Conservation (phyloP, 37 sponge, comb jelly and placozoan species). For the Cliona cf. orientalis region DNA sequence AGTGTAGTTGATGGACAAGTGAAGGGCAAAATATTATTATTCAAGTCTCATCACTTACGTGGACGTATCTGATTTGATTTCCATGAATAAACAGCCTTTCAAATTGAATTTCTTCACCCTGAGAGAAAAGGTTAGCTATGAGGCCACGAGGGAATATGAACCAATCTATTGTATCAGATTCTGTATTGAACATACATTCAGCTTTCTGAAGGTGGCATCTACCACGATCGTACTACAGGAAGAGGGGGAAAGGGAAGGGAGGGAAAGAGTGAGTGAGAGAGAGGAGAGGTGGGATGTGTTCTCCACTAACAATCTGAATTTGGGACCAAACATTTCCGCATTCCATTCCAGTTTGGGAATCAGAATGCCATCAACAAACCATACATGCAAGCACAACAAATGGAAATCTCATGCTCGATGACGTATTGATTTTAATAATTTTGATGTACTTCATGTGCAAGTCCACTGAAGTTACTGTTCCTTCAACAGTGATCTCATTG, state of each 20-base stretch:
- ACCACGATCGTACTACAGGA: constrained; percentile 12
- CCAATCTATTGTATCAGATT: background rate
- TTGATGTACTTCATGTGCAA: constrained; percentile 50
- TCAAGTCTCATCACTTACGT: constrained; percentile 11
- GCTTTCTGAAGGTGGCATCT: constrained; percentile 1
- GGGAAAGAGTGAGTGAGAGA: too few relatives aligned
- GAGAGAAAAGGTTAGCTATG: background rate
- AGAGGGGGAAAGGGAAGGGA: background rate
- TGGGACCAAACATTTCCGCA: too few relatives aligned
- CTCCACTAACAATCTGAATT: too few relatives aligned
- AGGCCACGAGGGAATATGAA: background rate
- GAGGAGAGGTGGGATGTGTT: too few relatives aligned
- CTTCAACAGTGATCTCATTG: constrained; percentile 24
- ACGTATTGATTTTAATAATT: too few relatives aligned
- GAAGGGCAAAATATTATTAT: background rate
- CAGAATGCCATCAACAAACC: too few relatives aligned
- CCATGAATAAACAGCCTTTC: constrained; percentile 38
- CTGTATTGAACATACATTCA: constrained; percentile 12
- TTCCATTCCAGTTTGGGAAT: too few relatives aligned
- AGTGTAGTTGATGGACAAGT: background rate
- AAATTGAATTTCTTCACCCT: constrained; percentile 8
- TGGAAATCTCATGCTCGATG: too few relatives aligned
- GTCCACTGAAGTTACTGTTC: constrained; percentile 26
- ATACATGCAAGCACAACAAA: background rate
- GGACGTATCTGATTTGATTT: constrained; percentile 44